Percentiles rank a stretch among this genome's conserved stretches.
Conservation (phyloP, 30 jellyfish, hydroid and myxozoan species). For the Cassiopea xamachana region DNA sequence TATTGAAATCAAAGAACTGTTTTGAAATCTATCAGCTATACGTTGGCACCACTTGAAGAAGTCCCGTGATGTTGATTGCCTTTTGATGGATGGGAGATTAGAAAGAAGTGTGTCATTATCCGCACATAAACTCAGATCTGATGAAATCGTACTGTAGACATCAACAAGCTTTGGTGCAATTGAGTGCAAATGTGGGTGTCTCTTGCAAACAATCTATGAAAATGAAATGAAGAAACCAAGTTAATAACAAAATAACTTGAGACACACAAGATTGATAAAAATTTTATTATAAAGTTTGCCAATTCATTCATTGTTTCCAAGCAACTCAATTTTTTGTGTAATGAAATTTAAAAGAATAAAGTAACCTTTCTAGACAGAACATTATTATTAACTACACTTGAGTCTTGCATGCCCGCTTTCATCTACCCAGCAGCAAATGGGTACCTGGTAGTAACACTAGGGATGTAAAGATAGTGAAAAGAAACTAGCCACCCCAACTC, state of each 20-base stretch:
- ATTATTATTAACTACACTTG: no score
- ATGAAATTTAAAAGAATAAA: no score
- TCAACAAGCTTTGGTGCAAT: constrained; percentile 72
- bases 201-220: constrained; percentile 61
- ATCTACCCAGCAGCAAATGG: no score
- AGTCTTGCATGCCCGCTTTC: no score
- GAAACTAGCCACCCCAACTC: no score
- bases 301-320: neutral
- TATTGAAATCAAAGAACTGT: constrained; percentile 36
- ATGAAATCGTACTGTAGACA: constrained; percentile 80
- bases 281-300: neutral
- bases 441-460: no score
- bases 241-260: neutral
- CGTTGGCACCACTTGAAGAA: constrained; percentile 89
- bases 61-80: constrained; percentile 80
- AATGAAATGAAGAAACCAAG: neutral
- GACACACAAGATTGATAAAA: no score
- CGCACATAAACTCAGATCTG: constrained; percentile 67
- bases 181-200: constrained; percentile 60
- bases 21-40: constrained; percentile 33
- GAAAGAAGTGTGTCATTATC: constrained; percentile 61
- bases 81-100: constrained; percentile 42
- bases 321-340: neutral
- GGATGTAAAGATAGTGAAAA: no score
- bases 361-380: no score